phyloP scores from a whole-genome alignment of 2,113 vertebrate species.

The Athene cunicularia region DNA sequence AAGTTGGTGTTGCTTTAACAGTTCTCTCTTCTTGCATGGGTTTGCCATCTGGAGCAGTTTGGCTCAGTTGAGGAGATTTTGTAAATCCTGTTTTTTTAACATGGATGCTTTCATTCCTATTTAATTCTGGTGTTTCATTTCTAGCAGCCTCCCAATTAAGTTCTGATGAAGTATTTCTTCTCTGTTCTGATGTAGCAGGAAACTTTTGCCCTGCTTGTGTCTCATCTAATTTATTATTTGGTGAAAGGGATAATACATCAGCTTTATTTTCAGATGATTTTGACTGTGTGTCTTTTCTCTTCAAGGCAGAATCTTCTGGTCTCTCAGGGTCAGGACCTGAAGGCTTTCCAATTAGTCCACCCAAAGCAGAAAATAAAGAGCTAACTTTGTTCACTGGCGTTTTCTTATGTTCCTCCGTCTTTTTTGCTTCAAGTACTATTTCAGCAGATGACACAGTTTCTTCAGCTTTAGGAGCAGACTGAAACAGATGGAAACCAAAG shows the following conservation, averaged over 20 bases:
- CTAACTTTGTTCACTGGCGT: conserved; percentile 79
- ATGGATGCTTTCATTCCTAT: neutral
- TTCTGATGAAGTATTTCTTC: conserved; percentile 37
- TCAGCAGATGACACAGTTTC: conserved; percentile 70
- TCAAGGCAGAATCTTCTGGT: conserved; percentile 7
- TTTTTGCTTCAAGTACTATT: conserved; percentile 74
- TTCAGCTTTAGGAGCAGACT: conserved; percentile 60
- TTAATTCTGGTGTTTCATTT: conserved; percentile 16
- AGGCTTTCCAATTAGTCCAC: conserved; percentile 76
- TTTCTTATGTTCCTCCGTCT: conserved; percentile 77
- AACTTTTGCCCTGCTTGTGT: neutral
- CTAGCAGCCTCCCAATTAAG: conserved; percentile 73
- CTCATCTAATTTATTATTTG: conserved; percentile 23
- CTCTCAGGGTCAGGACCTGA: conserved; percentile 71
- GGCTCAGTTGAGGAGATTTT: conserved; percentile 46
- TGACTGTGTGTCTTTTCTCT: conserved; percentile 17
- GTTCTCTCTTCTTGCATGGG: neutral
- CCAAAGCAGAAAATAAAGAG: conserved; percentile 84
- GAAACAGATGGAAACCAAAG: conserved; percentile 74
- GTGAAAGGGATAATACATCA: neutral
- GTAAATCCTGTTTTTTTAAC: conserved; percentile 43
- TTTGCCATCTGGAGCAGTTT: neutral
- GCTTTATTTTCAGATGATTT: conserved; percentile 36
- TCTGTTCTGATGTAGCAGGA: neutral
- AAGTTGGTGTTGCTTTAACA: neutral